Percentiles rank a stretch among this genome's conserved stretches.
Conservation (phyloP, 2,888 invertebrate species). For the Blastobasis lacticolella region DNA sequence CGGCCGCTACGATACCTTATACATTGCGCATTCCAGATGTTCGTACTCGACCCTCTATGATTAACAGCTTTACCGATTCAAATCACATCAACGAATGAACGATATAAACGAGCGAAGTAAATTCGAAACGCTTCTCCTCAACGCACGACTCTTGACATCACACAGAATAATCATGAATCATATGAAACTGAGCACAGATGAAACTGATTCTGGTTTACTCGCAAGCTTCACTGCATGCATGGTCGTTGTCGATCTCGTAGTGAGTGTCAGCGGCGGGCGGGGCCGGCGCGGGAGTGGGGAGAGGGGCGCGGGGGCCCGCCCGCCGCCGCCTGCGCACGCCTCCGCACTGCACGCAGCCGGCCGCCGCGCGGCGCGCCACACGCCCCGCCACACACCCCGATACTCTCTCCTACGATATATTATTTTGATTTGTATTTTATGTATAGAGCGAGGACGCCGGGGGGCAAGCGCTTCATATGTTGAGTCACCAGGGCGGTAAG, state of each 20-base stretch:
- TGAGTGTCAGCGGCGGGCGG: conserved; percentile 46
- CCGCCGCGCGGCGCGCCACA: conserved; percentile 27
- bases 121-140: conserved; percentile 75
- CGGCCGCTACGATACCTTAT: conserved; percentile 53
- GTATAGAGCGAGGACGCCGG: conserved; percentile 95
- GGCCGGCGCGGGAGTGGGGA: conserved; percentile 7
- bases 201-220: conserved; percentile 72
- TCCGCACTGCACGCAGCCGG: conserved; percentile 23
- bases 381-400: conserved; percentile 57
- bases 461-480: conserved; percentile 90
- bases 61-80: conserved; percentile 54
- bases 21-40: conserved; percentile 69
- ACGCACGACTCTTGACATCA: conserved; percentile 74
- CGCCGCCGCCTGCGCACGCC: conserved; percentile 14
- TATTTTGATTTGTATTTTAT: conserved; percentile 75
- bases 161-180: conserved; percentile 71
- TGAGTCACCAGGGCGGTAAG: conserved; percentile 97
- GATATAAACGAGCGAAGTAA: conserved; percentile 64
- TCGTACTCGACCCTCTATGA: conserved; percentile 58
- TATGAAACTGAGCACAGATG: conserved; percentile 73
- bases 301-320: conserved; percentile 20
- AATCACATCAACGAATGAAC: conserved; percentile 54
- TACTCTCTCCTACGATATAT: conserved; percentile 71
- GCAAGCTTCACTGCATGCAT: conserved; percentile 72
- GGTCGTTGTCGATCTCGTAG: conserved; percentile 68